Evolutionary conservation across 2,113 vertebrate genomes (phyloP), one percentile per base, ranked within the genome.

Genomic region (Solea solea): DNA sequence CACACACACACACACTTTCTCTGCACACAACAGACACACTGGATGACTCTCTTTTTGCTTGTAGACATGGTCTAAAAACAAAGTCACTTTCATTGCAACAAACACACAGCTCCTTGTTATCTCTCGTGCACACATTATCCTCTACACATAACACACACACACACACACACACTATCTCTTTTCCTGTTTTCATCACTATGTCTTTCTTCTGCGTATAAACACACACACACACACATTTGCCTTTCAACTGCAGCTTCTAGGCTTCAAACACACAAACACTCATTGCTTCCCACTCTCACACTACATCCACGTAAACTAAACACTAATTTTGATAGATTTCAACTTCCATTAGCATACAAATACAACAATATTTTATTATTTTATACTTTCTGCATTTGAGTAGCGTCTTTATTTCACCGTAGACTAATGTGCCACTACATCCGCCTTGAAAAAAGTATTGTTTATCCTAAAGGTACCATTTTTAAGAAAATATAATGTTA

Each of bases 71-170:
- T 25, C 7, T 60, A 21, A 3, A 60, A 44, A 88, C 69, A 87
- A 61, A 79, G 86, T 76, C 63, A 50, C 72, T 34, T 80, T 84
- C 64, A 76, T 64, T 16, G 14, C 46, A 81, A 72, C 66, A 78
- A 76, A 85, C 82, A 86, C 78, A 57, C 61, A 4, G 59, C 52
- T 86, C 66, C 76, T 84, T 83, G 72, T 86, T 76, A n/a, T 73
- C 52, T 25, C 45, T 61, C 42, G 52, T 7, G 21, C 64, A 14
- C 64, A 63, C 50, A 45, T 51, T 42, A 21, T 50, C 62, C 27
- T 76, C 50, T 48, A 67, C 16, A 74, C 62, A 63, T 9, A 10
- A 48, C 12, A 53, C 8, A 25, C 53, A 46, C 62, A 72, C 63
- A 7, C 9, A 48, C 12, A 53, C 8, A 25, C 53, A 46, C 62